Conservation (phyloP, 2,797 vertebrate species). For the Hippoglossus hippoglossus region DNA sequence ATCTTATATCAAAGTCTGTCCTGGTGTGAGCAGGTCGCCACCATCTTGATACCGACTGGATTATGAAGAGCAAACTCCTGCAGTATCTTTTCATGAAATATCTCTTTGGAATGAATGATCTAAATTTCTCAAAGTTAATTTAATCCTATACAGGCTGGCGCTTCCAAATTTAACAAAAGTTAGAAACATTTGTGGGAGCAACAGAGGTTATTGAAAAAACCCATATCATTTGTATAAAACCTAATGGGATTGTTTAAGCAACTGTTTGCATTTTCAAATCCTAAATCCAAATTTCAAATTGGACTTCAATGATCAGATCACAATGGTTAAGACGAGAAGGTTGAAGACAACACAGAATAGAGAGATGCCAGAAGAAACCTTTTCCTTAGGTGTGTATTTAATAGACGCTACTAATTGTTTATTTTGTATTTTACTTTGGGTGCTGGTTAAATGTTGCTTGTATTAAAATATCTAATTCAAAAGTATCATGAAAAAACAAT, state of each 20-base stretch:
- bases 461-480: background rate
- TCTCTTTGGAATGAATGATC: background rate
- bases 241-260: too few relatives aligned
- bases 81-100: background rate
- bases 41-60: background rate
- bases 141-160: background rate
- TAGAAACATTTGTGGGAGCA: background rate
- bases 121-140: background rate
- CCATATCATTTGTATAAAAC: too few relatives aligned
- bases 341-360: background rate
- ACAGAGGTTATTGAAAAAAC: background rate
- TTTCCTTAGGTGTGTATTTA: too few relatives aligned
- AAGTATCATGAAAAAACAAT: background rate
- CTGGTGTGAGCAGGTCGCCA: slow-evolving; percentile 2
- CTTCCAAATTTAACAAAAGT: background rate
- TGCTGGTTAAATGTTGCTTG: background rate
- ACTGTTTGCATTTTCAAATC: background rate
- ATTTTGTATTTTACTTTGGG: too few relatives aligned
- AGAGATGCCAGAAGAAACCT: too few relatives aligned
- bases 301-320: background rate
- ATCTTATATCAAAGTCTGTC: background rate
- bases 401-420: too few relatives aligned
- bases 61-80: background rate
- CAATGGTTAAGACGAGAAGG: background rate
- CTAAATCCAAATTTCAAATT: background rate